Conservation (phyloP, 92 coral and sea anemone species). For the Epizoanthus stellaris region DNA sequence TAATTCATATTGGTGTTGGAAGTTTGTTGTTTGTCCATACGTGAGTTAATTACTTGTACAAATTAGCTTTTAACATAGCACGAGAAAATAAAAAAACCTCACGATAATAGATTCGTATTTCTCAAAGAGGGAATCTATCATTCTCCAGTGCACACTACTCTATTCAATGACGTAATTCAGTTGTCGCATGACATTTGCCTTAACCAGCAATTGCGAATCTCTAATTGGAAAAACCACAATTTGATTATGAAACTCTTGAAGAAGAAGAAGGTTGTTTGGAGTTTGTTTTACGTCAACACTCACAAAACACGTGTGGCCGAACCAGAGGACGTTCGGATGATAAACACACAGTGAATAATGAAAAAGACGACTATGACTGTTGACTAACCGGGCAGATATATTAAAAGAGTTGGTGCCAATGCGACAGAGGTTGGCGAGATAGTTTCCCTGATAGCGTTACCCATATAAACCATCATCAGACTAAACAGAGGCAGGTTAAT, state of each 20-base stretch:
- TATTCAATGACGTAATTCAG: background rate
- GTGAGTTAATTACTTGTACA: conserved; percentile 18
- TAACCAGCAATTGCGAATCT: background rate
- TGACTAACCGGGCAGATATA: background rate
- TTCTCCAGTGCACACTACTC: background rate
- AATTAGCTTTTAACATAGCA: conserved; percentile 11
- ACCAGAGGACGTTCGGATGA: too few relatives aligned
- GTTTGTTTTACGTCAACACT: background rate
- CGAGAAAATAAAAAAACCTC: background rate
- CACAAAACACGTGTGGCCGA: too few relatives aligned
- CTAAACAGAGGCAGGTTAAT: background rate
- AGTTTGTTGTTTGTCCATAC: conserved; percentile 3
- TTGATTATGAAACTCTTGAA: background rate
- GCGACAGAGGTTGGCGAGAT: background rate
- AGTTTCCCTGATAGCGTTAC: background rate
- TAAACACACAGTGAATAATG: background rate
- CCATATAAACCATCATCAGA: conserved; percentile 3
- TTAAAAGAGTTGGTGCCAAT: background rate
- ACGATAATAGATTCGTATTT: background rate
- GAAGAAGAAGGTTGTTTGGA: too few relatives aligned
- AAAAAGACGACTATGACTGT: background rate
- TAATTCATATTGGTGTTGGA: background rate
- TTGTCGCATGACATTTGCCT: background rate
- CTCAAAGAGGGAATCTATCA: background rate
- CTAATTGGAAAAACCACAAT: conserved; percentile 1